Conservation (phyloP, 2,888 invertebrate genomes). For the Limnephilus auricula region DNA sequence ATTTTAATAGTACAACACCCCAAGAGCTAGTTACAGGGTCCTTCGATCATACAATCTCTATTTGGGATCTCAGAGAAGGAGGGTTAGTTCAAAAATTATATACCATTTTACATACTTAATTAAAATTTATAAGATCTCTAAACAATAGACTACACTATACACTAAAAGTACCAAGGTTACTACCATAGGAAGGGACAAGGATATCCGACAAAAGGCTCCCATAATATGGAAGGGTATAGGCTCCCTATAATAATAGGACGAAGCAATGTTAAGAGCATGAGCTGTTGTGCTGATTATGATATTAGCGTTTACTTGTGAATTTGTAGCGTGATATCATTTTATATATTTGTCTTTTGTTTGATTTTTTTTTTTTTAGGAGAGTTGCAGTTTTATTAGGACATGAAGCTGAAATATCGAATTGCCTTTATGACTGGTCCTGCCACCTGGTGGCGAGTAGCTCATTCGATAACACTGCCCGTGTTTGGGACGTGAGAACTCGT, state of each 20-base stretch:
- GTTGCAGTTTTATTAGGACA: slow-evolving; percentile 80
- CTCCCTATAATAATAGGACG: not conserved
- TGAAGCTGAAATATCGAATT: slow-evolving; percentile 82
- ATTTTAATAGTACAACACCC: slow-evolving; percentile 84
- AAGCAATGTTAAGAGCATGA: not conserved
- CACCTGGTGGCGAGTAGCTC: slow-evolving; percentile 83
- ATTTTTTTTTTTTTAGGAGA: slow-evolving; percentile 72
- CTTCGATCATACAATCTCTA: slow-evolving; percentile 85
- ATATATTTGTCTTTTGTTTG: not conserved
- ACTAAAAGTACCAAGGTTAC: too few species aligned
- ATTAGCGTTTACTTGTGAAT: not conserved
- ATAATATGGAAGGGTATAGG: not conserved
- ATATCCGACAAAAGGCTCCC: not conserved
- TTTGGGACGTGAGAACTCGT: slow-evolving; percentile 83
- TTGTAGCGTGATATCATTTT: not conserved
- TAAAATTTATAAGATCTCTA: not conserved
- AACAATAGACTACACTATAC: not conserved
- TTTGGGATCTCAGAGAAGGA: slow-evolving; percentile 85
- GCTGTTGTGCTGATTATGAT: not conserved
- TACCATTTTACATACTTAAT: not conserved
- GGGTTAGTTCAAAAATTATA: slow-evolving; percentile 73
- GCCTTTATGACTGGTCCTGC: slow-evolving; percentile 83
- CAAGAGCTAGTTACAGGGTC: slow-evolving; percentile 86
- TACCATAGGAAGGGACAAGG: too few species aligned
- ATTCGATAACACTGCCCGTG: slow-evolving; percentile 82